Evolutionary conservation across 2,888 invertebrate species (phyloP).

Genomic region (Melipona beecheii): DNA sequence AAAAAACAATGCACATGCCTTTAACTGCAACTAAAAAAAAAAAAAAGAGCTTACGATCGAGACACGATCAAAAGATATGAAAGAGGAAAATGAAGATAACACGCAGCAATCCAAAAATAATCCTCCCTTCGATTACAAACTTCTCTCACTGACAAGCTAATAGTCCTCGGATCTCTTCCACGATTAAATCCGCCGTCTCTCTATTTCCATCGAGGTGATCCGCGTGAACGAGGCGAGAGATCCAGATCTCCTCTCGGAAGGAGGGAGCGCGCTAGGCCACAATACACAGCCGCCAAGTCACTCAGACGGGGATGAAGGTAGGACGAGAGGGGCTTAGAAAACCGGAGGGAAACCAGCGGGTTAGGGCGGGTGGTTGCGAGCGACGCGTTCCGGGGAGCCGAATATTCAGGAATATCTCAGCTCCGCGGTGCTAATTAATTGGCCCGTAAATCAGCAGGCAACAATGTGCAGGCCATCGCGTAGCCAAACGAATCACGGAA

Average conservation of each 20-base stretch:
- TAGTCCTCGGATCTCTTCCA: not conserved
- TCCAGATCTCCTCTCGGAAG: not conserved
- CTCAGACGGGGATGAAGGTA: not conserved
- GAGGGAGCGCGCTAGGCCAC: not conserved
- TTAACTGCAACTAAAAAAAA: too few species aligned
- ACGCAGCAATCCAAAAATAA: too few species aligned
- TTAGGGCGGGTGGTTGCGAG: slow-evolving; percentile 3
- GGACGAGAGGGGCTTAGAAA: not conserved
- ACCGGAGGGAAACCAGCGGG: slow-evolving; percentile 1
- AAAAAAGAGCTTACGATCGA: too few species aligned
- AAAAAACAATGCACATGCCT: too few species aligned
- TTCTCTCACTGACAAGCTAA: too few species aligned
- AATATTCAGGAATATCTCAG: slow-evolving; percentile 65
- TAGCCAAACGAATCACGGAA: slow-evolving; percentile 67
- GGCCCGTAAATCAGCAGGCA: slow-evolving; percentile 82
- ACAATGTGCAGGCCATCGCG: slow-evolving; percentile 74
- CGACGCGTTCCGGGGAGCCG: slow-evolving; percentile 52
- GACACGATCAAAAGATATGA: too few species aligned
- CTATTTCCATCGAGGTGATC: not conserved
- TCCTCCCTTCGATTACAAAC: too few species aligned
- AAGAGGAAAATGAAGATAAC: too few species aligned
- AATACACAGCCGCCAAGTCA: not conserved
- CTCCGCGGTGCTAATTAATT: slow-evolving; percentile 80
- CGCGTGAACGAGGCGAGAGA: not conserved
- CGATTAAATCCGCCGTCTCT: slow-evolving; percentile 5